phyloP scores from a whole-genome alignment of 1,140 invertebrate species.

The Globodera ellingtonae region DNA sequence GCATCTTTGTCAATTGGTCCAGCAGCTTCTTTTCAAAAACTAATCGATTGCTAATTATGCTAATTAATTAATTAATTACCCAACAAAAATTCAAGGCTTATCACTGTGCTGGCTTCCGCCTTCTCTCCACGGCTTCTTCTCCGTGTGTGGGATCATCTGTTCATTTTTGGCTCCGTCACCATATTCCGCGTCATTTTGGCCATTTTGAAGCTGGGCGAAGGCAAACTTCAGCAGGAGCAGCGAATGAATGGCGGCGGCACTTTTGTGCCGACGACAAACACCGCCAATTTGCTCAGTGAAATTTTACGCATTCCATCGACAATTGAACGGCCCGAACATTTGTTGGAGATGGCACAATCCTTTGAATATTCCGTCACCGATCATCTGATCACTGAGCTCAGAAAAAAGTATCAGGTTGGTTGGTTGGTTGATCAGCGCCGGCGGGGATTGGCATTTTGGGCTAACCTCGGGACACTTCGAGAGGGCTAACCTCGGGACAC shows the following conservation, averaged over 20 bases:
- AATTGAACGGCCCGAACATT: conserved; percentile 58
- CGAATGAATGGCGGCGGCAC: conserved; percentile 1
- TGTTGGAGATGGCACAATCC: conserved; percentile 68
- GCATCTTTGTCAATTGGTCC: conserved; percentile 91
- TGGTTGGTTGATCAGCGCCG: too few species aligned
- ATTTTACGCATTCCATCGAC: conserved; percentile 53
- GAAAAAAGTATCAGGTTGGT: conserved; percentile 62
- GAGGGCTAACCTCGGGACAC: too few species aligned
- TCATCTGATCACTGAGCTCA: conserved; percentile 52
- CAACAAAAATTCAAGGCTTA: conserved; percentile 69
- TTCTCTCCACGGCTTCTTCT: conserved; percentile 95
- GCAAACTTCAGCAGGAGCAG: conserved; percentile 42
- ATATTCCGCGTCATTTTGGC: conserved; percentile 78
- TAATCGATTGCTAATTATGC: neutral
- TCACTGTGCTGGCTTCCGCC: conserved; percentile 94
- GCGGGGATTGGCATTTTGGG: too few species aligned
- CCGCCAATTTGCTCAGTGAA: conserved; percentile 56
- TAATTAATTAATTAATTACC: neutral
- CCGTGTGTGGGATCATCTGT: conserved; percentile 94
- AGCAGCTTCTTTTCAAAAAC: neutral
- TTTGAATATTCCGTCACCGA: conserved; percentile 63
- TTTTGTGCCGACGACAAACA: conserved; percentile 25
- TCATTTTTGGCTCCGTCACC: conserved; percentile 85
- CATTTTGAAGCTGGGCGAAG: conserved; percentile 62
- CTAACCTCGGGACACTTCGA: too few species aligned